Percentiles rank a stretch among this genome's conserved stretches.
Evolutionary conservation across 2,888 invertebrate species (phyloP).

Genomic region (Ophioninae sp.): DNA sequence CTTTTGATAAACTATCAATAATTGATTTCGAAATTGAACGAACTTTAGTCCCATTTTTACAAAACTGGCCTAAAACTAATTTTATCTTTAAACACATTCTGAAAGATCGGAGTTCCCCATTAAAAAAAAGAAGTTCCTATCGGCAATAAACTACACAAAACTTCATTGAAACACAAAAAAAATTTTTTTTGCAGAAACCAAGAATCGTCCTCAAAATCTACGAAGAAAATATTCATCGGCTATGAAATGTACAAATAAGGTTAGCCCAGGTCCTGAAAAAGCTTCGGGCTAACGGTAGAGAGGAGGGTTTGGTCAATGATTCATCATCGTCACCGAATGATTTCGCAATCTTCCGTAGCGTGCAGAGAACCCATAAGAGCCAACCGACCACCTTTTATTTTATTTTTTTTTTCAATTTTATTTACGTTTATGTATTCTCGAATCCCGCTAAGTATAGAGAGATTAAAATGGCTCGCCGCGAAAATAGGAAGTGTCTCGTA

Average conservation of each 20-base stretch:
- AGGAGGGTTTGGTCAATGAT: constrained; percentile 49
- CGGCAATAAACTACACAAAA: too few relatives aligned
- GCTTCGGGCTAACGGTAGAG: constrained; percentile 26
- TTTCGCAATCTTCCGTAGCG: constrained; percentile 55
- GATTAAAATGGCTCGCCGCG: constrained; percentile 39
- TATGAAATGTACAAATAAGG: constrained; percentile 40
- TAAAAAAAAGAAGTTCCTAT: too few relatives aligned
- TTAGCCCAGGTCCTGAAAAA: constrained; percentile 32
- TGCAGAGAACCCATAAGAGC: constrained; percentile 39
- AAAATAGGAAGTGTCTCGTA: constrained; percentile 51
- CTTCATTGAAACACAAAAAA: background rate
- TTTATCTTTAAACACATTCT: too few relatives aligned
- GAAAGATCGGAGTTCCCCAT: too few relatives aligned
- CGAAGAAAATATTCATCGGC: constrained; percentile 23
- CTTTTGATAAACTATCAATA: too few relatives aligned
- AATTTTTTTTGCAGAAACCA: background rate
- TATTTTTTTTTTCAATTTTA: constrained; percentile 24
- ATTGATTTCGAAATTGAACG: too few relatives aligned
- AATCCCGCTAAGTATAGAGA: constrained; percentile 48
- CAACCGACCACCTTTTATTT: constrained; percentile 34
- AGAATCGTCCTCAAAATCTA: constrained; percentile 3
- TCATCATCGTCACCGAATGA: constrained; percentile 55
- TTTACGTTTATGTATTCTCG: constrained; percentile 21
- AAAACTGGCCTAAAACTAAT: too few relatives aligned
- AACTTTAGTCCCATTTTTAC: too few relatives aligned